phyloP scores from a whole-genome alignment of 1,140 invertebrate species.

The Heliconius himera region DNA sequence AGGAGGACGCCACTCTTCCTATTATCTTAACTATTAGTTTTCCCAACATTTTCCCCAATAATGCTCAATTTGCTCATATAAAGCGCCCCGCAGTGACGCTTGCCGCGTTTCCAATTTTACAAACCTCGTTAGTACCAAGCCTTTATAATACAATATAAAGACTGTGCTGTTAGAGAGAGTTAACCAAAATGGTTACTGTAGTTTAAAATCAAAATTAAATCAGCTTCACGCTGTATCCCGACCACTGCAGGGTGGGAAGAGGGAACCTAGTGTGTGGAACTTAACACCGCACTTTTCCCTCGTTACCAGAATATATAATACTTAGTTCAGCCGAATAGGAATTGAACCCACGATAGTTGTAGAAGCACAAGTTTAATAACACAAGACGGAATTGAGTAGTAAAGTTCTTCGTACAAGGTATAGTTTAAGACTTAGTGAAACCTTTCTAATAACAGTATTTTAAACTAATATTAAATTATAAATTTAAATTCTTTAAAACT shows the following conservation, averaged over 20 bases:
- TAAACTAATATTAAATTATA: no score
- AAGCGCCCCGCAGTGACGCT: conserved; percentile 26
- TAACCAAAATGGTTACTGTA: not conserved
- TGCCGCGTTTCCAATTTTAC: conserved; percentile 31
- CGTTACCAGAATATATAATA: no score
- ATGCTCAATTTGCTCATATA: conserved; percentile 19
- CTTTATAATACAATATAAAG: conserved; percentile 18
- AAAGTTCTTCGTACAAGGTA: no score
- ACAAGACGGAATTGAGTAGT: accelerated
- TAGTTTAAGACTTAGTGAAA: no score
- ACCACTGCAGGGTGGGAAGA: not conserved
- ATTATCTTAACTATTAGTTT: conserved; percentile 9
- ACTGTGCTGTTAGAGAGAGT: not conserved
- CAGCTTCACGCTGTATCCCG: not conserved
- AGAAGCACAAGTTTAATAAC: no score
- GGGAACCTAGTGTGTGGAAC: no score
- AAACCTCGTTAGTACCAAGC: conserved; percentile 27
- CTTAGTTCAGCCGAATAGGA: not conserved
- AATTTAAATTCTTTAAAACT: no score
- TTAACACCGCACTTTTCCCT: no score
- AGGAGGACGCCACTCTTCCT: not conserved
- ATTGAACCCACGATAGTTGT: not conserved
- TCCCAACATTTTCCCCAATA: conserved; percentile 22
- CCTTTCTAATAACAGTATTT: no score
- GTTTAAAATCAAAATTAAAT: not conserved